phyloP scores from a whole-genome alignment of 1,140 invertebrate genomes.

The Lasaia peninsularis region DNA sequence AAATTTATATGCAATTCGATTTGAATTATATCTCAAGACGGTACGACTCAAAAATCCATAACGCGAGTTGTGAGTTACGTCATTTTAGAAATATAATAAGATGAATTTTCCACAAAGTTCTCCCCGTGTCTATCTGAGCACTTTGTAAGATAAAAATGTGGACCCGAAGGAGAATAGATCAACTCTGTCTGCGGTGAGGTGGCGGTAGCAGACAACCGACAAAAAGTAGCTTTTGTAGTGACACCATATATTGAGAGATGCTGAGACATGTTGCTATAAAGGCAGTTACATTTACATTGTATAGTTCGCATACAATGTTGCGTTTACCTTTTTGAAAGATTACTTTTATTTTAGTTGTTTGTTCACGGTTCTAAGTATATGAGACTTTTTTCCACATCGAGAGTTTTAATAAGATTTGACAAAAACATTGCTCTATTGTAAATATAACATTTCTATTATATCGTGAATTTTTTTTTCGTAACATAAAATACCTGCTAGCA shows the following conservation, averaged over 20 bases:
- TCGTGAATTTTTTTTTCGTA: too few relatives aligned
- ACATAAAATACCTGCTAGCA: too few relatives aligned
- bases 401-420: too few relatives aligned
- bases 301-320: too few relatives aligned
- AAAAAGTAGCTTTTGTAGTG: constrained; percentile 44
- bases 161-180: constrained; percentile 69
- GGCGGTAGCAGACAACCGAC: constrained; percentile 49
- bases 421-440: too few relatives aligned
- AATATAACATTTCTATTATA: too few relatives aligned
- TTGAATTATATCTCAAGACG: constrained; percentile 15
- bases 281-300: neutral
- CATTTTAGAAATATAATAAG: constrained; percentile 21
- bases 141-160: constrained; percentile 76
- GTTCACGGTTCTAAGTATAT: too few relatives aligned
- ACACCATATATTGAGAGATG: constrained; percentile 24
- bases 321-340: too few relatives aligned
- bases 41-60: constrained; percentile 19
- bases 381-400: too few relatives aligned
- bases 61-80: constrained; percentile 8
- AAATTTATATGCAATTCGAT: constrained; percentile 11
- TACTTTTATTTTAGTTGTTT: too few relatives aligned
- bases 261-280: neutral
- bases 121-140: constrained; percentile 69
- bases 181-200: constrained; percentile 51
- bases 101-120: constrained; percentile 72